A percentile compares a stretch with the other conserved stretches of the same genome.
Conservation (phyloP, 2,888 invertebrate genomes). For the Heteropelma amictum region DNA sequence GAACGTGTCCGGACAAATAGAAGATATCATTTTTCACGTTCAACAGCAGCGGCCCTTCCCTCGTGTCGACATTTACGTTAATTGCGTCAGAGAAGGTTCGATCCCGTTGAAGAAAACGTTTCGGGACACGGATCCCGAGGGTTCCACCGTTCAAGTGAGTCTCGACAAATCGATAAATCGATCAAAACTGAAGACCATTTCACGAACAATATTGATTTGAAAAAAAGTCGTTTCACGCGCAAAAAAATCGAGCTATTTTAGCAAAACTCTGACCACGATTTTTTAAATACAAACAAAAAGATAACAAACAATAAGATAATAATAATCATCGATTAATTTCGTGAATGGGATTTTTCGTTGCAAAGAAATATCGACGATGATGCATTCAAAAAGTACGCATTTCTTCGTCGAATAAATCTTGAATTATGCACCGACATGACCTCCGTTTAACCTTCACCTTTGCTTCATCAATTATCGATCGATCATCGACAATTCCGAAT, state of each 20-base stretch:
- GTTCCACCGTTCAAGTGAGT: slow-evolving; percentile 73
- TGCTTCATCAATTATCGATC: not conserved
- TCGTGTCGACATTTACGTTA: slow-evolving; percentile 82
- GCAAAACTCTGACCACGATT: too few species aligned
- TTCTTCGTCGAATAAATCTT: not conserved
- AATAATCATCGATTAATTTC: slow-evolving; percentile 36
- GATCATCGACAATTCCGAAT: not conserved
- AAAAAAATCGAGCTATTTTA: too few species aligned
- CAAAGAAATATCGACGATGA: too few species aligned
- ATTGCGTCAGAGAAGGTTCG: slow-evolving; percentile 83
- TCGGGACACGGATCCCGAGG: slow-evolving; percentile 69
- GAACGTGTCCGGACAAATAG: slow-evolving; percentile 79
- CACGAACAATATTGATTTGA: too few species aligned
- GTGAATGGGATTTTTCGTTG: too few species aligned
- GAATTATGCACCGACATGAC: too few species aligned
- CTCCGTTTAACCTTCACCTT: not conserved
- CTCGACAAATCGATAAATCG: too few species aligned
- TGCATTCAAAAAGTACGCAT: too few species aligned
- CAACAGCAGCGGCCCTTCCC: slow-evolving; percentile 81
- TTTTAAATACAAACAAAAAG: too few species aligned
- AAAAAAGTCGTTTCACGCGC: slow-evolving; percentile 22
- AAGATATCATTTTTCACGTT: slow-evolving; percentile 80
- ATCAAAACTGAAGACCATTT: too few species aligned
- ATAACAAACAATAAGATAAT: slow-evolving; percentile 40
- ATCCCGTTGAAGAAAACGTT: slow-evolving; percentile 78